A percentile compares a stretch with the other conserved stretches of the same genome.
These are phyloP conservation scores for Elaphurus davidianus DNA, from an alignment of 2,113 vertebrate genomes.

Conservation along the genomic window DNA sequence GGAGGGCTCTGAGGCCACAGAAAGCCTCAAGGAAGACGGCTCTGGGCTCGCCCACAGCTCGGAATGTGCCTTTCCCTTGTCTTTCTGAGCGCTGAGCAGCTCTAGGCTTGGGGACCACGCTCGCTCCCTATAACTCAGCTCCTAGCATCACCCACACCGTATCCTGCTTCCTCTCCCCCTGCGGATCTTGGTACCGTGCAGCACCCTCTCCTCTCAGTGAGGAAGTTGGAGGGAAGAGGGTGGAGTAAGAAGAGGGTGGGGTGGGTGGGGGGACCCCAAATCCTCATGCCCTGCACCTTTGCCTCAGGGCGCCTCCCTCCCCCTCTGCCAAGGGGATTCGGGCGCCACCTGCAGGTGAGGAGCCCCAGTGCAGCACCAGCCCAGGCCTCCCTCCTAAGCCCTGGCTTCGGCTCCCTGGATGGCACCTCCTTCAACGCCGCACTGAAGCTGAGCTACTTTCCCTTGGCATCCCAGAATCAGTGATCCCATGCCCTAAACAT, in stretches of 20 bases:
- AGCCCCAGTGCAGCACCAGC: neutral
- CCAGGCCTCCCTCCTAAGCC: neutral
- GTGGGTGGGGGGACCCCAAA: rapidly evolving
- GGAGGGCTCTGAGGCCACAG: neutral
- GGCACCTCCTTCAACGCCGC: neutral
- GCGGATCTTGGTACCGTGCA: neutral
- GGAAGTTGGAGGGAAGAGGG: too few relatives aligned
- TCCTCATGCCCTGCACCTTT: neutral
- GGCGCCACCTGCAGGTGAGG: neutral
- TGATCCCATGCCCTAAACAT: neutral
- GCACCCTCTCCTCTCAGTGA: neutral
- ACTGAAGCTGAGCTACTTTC: neutral
- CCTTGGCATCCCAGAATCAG: rapidly evolving
- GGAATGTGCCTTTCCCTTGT: too few relatives aligned
- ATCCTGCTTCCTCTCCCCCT: neutral
- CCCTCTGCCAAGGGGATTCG: neutral
- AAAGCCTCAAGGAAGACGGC: neutral
- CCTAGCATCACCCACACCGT: too few relatives aligned
- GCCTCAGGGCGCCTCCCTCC: neutral
- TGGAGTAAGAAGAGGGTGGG: too few relatives aligned
- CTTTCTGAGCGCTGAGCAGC: neutral
- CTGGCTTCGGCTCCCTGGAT: neutral
- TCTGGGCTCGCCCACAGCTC: neutral
- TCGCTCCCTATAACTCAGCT: neutral
- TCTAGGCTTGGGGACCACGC: neutral